Evolutionary conservation across 1,140 invertebrate species (phyloP), one percentile per base, ranked within the genome.

Genomic region (Drosophila jambulina): DNA sequence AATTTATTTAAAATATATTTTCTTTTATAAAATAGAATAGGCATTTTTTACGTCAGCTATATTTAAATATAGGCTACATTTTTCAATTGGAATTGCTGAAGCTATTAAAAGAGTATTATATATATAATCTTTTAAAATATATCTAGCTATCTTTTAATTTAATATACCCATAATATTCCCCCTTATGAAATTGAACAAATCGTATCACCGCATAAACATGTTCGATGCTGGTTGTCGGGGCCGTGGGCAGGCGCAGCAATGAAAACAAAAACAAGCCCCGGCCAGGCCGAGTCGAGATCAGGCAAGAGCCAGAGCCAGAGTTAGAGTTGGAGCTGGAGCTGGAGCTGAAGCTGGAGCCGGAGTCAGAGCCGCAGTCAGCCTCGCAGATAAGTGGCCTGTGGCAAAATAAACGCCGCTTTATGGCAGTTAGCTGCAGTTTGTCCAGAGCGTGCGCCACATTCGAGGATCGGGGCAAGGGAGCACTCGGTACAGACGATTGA

Each of bases 351-450:
- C 29, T 65, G 43, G 19, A 72, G 62, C n/a, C 40, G 54, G 54
- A 70, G 70, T 45, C 29, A n/a, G 51, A 74, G 74, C 49, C 63
- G 34, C 64, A 75, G 45, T 59, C 75, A 87, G 83, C 80, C 85
- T 84, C 74, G 54, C 85, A 88, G 85, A 88, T 88, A 88, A 88
- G 84, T 88, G 84, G 85, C 84, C 84, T 90, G 85, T 88, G 84
- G 84, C 84, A 90, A 88, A 88, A 88, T 88, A 88, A 90, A 88
- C 84, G 84, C 84, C 84, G 84, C 84, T 90, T 88, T 88, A 90
- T 90, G 81, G 84, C 85, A 90, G 84, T 88, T 90, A 78, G 80
- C 76, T 90, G 85, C 68, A 88, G 85, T 88, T 90, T 84, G 84
- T 88, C 81, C 59, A 69, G 54, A 78, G 78, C 67, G 68, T 87